Evolutionary conservation across 2,888 invertebrate genomes (phyloP), one percentile per base, ranked within the genome.

Genomic region (Aphelenchoides bicaudatus): DNA sequence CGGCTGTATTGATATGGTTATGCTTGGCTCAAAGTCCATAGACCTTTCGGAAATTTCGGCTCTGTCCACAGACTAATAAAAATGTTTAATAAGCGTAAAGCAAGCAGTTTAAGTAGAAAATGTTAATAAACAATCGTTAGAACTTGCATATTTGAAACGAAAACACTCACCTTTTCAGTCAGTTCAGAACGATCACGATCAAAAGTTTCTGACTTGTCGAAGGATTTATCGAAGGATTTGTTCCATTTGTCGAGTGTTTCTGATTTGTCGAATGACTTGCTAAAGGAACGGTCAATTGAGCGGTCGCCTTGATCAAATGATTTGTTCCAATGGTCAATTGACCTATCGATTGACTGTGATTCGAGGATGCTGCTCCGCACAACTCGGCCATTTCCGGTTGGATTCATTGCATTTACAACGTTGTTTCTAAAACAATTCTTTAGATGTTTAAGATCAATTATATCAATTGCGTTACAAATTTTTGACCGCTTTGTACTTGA

Each of bases 21-120:
- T 68, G 6, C 67, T 68, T 13, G 68, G 70, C 50, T 72, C 72
- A 48, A 43, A 43, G n/a, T 43, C 43, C 43, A 43, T 43, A 10
- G 43, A 43, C 10, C 43, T 19, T 21, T 43, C 43, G 16, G 43
- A 43, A n/a, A 43, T 43, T 25, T 43, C 43, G 21, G 43, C 21
- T 43, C 43, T 19, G 29, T 57, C 30, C 56, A 4, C 29, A 30
- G 56, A 56, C 30, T n/a, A n/a, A n/a, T n/a, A n/a, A n/a, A n/a
- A n/a, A n/a, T n/a, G n/a, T n/a, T n/a, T n/a, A n/a, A n/a, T n/a
- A n/a, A n/a, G n/a, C n/a, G n/a, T n/a, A n/a, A n/a, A n/a, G n/a
- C n/a, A n/a, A n/a, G n/a, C n/a, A n/a, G n/a, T n/a, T n/a, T n/a
- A n/a, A n/a, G n/a, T n/a, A n/a, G n/a, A n/a, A n/a, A n/a, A n/a